Evolutionary conservation across 2,888 invertebrate genomes (phyloP).

Genomic region (Athetis lepigone): DNA sequence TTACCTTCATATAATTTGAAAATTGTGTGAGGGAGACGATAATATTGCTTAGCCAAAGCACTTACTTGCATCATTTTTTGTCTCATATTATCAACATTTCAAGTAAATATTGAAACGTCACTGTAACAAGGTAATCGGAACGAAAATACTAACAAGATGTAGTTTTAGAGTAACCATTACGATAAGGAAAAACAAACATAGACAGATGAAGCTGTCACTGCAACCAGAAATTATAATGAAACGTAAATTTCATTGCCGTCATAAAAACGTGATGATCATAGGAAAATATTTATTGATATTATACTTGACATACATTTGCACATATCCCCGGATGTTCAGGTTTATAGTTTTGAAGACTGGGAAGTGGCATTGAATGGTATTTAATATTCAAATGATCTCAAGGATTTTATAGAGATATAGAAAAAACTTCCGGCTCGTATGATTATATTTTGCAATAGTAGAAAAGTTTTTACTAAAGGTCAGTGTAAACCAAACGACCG

Average conservation of each 20-base stretch:
- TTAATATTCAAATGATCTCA: constrained; percentile 55
- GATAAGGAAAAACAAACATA: constrained; percentile 45
- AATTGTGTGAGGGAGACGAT: no score
- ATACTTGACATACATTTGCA: constrained; percentile 60
- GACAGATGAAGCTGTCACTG: constrained; percentile 43
- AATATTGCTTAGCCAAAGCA: no score
- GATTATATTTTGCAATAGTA: constrained; percentile 19
- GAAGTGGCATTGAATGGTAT: constrained; percentile 54
- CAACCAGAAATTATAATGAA: constrained; percentile 30
- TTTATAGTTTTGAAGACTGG: constrained; percentile 31
- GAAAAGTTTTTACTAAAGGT: constrained; percentile 11
- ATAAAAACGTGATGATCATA: constrained; percentile 32
- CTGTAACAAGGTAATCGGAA: constrained; percentile 33
- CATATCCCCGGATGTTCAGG: constrained; percentile 49
- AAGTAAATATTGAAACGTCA: constrained; percentile 40
- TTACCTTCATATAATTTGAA: no score
- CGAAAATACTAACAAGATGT: constrained; percentile 24
- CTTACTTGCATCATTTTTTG: no score
- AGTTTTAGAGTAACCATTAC: constrained; percentile 28
- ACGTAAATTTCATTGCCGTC: constrained; percentile 39
- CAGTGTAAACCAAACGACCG: no score
- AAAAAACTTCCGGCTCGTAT: constrained; percentile 47
- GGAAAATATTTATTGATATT: constrained; percentile 44
- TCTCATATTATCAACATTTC: no score
- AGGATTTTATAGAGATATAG: constrained; percentile 46